Percentiles rank a stretch among this genome's conserved stretches.
These are phyloP conservation scores for Ips nitidus DNA, from an alignment of 1,140 invertebrate genomes.

Conservation along the genomic window DNA sequence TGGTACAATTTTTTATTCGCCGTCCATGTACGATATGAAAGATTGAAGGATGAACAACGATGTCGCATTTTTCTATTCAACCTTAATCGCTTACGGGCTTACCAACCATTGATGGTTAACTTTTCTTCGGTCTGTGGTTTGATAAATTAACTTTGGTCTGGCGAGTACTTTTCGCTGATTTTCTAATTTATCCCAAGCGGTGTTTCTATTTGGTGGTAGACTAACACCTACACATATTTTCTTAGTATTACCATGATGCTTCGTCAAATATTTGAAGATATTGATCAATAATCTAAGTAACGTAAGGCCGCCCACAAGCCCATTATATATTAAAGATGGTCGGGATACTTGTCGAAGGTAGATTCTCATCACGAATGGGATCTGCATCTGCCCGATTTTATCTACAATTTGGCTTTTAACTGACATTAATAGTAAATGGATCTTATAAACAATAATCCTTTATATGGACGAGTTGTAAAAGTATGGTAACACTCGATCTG, in stretches of 20 bases:
- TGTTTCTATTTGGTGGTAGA: no score
- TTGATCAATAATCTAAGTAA: constrained; percentile 5
- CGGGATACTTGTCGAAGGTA: constrained; percentile 7
- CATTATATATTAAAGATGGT: constrained; percentile 2
- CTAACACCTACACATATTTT: no score
- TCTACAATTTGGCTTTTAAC: constrained; percentile 14
- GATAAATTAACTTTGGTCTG: no score
- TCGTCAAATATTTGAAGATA: constrained; percentile 7
- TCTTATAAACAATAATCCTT: no score
- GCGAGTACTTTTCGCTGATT: background rate
- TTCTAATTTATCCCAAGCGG: no score
- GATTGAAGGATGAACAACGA: constrained; percentile 27
- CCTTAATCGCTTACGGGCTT: constrained; percentile 15
- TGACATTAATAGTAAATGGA: background rate
- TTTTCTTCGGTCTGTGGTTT: no score
- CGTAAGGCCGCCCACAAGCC: constrained; percentile 3
- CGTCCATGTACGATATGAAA: constrained; percentile 28
- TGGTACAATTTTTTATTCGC: constrained; percentile 31
- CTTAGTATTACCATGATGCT: background rate
- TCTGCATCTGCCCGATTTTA: constrained; percentile 10
- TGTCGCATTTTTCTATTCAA: constrained; percentile 25
- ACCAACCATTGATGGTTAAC: background rate
- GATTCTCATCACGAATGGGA: constrained; percentile 16
- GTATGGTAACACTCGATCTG: no score
- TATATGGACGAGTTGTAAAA: background rate